phyloP scores from a whole-genome alignment of 2,113 vertebrate species.

The Myotis yumanensis region DNA sequence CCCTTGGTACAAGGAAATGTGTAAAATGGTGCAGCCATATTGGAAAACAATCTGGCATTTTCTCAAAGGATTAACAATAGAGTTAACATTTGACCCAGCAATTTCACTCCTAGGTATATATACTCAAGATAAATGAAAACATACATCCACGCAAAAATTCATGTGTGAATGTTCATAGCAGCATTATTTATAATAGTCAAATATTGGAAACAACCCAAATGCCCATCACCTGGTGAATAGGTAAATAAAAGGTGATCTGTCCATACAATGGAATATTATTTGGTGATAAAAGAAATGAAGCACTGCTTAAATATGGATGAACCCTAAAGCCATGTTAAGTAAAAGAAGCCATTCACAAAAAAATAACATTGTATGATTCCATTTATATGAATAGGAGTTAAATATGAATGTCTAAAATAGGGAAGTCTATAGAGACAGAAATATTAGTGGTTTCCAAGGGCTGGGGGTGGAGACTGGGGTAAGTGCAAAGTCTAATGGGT shows the following conservation, averaged over 20 bases:
- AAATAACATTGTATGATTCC: background rate
- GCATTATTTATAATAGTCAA: background rate
- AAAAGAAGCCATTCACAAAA: constrained; percentile 16
- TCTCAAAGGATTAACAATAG: background rate
- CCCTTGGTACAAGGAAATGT: background rate
- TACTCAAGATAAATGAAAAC: background rate
- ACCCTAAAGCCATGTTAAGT: background rate
- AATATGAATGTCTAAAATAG: background rate
- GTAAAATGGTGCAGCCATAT: background rate
- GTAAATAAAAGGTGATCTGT: background rate
- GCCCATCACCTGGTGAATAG: background rate
- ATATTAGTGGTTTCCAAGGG: background rate
- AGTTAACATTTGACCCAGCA: background rate
- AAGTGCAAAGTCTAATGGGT: background rate
- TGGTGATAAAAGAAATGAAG: background rate
- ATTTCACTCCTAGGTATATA: background rate
- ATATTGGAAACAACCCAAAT: background rate
- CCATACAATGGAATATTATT: background rate
- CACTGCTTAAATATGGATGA: background rate
- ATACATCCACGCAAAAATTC: background rate
- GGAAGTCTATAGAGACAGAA: background rate
- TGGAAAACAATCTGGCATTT: background rate
- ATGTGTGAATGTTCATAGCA: background rate
- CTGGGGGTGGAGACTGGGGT: background rate
- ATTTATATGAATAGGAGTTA: background rate